Percentiles rank a stretch among this genome's conserved stretches.
phyloP scores from a whole-genome alignment of 2,888 invertebrate genomes.

The Tortrix viridana region DNA sequence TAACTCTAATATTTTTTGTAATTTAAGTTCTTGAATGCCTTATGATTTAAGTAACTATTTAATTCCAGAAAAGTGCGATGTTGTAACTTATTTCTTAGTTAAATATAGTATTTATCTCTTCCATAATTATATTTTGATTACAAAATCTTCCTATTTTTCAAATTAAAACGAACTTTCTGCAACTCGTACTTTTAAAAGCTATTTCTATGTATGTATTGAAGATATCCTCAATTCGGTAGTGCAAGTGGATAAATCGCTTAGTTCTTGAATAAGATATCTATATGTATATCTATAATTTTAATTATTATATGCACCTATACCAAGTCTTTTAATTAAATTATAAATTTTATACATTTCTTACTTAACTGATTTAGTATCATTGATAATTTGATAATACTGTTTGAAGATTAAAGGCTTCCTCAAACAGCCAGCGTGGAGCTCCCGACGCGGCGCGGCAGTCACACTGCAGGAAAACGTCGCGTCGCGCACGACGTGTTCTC shows the following conservation, averaged over 20 bases:
- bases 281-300: no score
- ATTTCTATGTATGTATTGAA: neutral
- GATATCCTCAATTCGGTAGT: neutral
- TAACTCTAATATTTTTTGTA: constrained; percentile 25
- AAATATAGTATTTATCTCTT: constrained; percentile 19
- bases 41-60: constrained; percentile 18
- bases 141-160: neutral
- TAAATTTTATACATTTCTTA: neutral
- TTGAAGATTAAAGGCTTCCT: no score
- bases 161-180: neutral
- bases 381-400: neutral
- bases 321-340: neutral
- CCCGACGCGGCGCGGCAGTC: no score
- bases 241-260: constrained; percentile 14
- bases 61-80: constrained; percentile 17
- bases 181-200: no score
- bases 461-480: no score
- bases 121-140: constrained; percentile 22
- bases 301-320: constrained; percentile 15
- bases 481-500: no score
- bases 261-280: constrained; percentile 4
- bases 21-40: constrained; percentile 27
- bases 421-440: no score
- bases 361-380: constrained; percentile 3
- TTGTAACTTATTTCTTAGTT: constrained; percentile 27